Percentiles rank a stretch among this genome's conserved stretches.
Conservation (phyloP, 1,140 invertebrate genomes). For the Saccostrea cuccullata region DNA sequence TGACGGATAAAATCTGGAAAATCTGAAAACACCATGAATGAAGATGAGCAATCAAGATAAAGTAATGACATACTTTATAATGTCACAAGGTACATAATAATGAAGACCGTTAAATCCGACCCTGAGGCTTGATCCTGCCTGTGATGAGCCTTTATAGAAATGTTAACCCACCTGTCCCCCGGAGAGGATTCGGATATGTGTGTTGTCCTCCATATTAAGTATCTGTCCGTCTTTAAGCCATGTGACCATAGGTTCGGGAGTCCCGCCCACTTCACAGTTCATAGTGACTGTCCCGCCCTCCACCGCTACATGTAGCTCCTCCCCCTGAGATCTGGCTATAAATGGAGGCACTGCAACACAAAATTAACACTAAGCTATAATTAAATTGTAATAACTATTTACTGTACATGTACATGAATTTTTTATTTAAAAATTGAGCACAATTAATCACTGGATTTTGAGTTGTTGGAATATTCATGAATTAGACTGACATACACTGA, state of each 20-base stretch:
- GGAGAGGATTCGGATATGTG: constrained; percentile 24
- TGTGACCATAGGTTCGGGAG: constrained; percentile 72
- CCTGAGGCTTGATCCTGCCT: too few relatives aligned
- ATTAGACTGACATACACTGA: too few relatives aligned
- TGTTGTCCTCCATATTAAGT: constrained; percentile 42
- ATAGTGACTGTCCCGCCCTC: constrained; percentile 81
- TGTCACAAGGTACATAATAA: too few relatives aligned
- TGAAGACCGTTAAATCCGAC: too few relatives aligned
- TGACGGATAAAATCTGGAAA: constrained; percentile 66
- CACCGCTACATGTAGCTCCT: constrained; percentile 84
- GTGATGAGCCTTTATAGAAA: too few relatives aligned
- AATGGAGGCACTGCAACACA: constrained; percentile 66
- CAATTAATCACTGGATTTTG: too few relatives aligned
- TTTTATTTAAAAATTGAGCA: too few relatives aligned
- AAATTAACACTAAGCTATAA: background rate
- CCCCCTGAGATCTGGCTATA: constrained; percentile 53
- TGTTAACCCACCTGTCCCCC: background rate
- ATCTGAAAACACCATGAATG: constrained; percentile 12
- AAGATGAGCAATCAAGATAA: too few relatives aligned
- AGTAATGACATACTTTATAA: too few relatives aligned
- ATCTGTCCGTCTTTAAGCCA: constrained; percentile 77
- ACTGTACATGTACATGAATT: too few relatives aligned
- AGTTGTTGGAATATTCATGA: too few relatives aligned
- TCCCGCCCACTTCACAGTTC: constrained; percentile 69
- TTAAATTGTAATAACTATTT: too few relatives aligned